A percentile compares a stretch with the other conserved stretches of the same genome.
Evolutionary conservation across 2,888 invertebrate genomes (phyloP).

Genomic region (Ornithoptera priamus): DNA sequence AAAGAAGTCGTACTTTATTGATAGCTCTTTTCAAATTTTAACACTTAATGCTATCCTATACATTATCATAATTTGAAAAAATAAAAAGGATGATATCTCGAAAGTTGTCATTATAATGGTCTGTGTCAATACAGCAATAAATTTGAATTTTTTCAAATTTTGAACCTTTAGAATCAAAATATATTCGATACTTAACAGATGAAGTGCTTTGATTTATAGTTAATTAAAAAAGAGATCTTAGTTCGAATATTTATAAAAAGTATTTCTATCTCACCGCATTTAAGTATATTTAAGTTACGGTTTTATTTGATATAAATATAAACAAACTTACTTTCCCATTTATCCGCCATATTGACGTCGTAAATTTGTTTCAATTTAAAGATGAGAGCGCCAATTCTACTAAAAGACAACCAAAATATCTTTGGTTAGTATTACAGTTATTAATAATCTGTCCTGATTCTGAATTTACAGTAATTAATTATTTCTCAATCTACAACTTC

Average conservation of each 20-base stretch:
- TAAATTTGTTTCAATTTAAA: conserved; percentile 65
- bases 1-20: conserved; percentile 35
- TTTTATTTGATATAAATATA: conserved; percentile 49
- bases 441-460: background rate
- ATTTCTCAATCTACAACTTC: no score
- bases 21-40: conserved; percentile 22
- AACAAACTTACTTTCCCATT: conserved; percentile 87
- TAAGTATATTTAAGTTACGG: conserved; percentile 14
- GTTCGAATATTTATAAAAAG: conserved; percentile 33
- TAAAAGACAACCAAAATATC: conserved; percentile 21
- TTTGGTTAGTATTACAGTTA: conserved; percentile 12
- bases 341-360: conserved; percentile 89
- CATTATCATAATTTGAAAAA: conserved; percentile 18
- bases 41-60: background rate
- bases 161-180: conserved; percentile 62
- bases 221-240: conserved; percentile 38
- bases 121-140: conserved; percentile 62
- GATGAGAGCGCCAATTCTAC: conserved; percentile 67
- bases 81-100: conserved; percentile 31
- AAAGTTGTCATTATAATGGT: conserved; percentile 27
- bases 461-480: no score
- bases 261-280: conserved; percentile 22
- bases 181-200: conserved; percentile 33
- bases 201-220: conserved; percentile 33
- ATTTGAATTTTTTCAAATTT: conserved; percentile 80